These are phyloP conservation scores for Drosophila setosimentum DNA, from an alignment of 2,888 invertebrate species.

Conservation along the genomic window DNA sequence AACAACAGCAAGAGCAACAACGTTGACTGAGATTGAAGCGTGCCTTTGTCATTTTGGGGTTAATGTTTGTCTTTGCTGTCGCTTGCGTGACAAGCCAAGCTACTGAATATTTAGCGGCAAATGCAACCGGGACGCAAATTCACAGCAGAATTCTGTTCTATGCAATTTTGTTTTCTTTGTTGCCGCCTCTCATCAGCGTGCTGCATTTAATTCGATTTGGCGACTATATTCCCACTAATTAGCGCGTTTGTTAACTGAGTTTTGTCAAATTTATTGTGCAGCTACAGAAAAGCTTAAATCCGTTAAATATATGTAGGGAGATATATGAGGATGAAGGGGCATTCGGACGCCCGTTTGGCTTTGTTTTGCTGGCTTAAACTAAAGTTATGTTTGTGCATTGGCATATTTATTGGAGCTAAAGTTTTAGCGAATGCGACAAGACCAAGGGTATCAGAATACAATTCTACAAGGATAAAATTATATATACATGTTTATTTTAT, in stretches of 20 bases:
- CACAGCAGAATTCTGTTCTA: background rate
- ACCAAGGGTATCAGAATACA: constrained; percentile 49
- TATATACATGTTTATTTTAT: constrained; percentile 77
- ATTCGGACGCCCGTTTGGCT: constrained; percentile 6
- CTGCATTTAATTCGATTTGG: constrained; percentile 75
- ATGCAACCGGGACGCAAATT: constrained; percentile 30
- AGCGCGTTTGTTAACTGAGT: constrained; percentile 69
- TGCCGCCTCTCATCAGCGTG: constrained; percentile 49
- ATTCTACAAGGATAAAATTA: constrained; percentile 63
- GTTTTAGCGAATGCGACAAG: constrained; percentile 43
- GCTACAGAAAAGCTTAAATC: constrained; percentile 22
- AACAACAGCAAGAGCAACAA: constrained; percentile 35
- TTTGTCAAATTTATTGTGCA: constrained; percentile 56
- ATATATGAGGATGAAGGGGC: background rate
- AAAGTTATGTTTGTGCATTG: constrained; percentile 68
- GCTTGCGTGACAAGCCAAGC: constrained; percentile 48
- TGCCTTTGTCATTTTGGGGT: constrained; percentile 56
- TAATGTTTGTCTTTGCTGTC: constrained; percentile 65
- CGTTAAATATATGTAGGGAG: constrained; percentile 16
- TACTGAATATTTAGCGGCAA: constrained; percentile 34
- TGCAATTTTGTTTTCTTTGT: constrained; percentile 14
- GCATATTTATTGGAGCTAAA: constrained; percentile 60
- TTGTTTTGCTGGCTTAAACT: constrained; percentile 54
- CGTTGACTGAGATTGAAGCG: constrained; percentile 71
- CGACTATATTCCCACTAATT: constrained; percentile 64